Evolutionary conservation across 2,888 invertebrate genomes (phyloP).

Genomic region (Drosophila longiperda): DNA sequence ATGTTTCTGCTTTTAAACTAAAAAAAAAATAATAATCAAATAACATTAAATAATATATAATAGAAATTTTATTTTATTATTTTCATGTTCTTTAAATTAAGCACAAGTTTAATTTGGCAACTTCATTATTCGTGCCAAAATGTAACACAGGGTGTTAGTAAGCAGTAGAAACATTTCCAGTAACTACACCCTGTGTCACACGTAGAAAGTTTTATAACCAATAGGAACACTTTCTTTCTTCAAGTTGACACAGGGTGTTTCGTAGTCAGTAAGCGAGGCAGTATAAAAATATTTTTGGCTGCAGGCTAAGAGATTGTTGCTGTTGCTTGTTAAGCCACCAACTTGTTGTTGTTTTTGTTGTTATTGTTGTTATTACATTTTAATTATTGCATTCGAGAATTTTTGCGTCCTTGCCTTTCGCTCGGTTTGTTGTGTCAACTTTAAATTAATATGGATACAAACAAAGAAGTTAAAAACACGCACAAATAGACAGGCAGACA

Average conservation of each 20-base stretch:
- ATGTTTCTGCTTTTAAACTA: too few species aligned
- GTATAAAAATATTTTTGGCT: neutral
- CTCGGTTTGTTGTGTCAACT: constrained; percentile 28
- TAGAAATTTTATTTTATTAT: too few species aligned
- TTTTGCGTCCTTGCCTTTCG: constrained; percentile 14
- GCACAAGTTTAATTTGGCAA: neutral
- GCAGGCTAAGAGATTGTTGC: constrained; percentile 10
- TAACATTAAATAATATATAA: too few species aligned
- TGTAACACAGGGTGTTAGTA: neutral
- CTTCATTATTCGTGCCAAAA: neutral
- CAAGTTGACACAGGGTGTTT: neutral
- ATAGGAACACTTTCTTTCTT: neutral
- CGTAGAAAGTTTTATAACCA: too few species aligned
- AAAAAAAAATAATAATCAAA: too few species aligned
- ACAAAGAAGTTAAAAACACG: constrained; percentile 3
- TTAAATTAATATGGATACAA: constrained; percentile 45
- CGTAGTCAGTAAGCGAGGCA: neutral
- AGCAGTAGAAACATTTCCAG: neutral
- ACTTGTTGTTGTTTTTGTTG: constrained; percentile 25
- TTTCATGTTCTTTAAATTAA: neutral
- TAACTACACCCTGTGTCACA: too few species aligned
- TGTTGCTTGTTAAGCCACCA: constrained; percentile 5
- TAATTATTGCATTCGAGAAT: constrained; percentile 57
- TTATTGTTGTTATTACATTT: constrained; percentile 36
- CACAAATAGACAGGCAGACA: constrained; percentile 1